Evolutionary conservation across 2,888 invertebrate genomes (phyloP), one percentile per base, ranked within the genome.

Genomic region (Yponomeuta evonymella): DNA sequence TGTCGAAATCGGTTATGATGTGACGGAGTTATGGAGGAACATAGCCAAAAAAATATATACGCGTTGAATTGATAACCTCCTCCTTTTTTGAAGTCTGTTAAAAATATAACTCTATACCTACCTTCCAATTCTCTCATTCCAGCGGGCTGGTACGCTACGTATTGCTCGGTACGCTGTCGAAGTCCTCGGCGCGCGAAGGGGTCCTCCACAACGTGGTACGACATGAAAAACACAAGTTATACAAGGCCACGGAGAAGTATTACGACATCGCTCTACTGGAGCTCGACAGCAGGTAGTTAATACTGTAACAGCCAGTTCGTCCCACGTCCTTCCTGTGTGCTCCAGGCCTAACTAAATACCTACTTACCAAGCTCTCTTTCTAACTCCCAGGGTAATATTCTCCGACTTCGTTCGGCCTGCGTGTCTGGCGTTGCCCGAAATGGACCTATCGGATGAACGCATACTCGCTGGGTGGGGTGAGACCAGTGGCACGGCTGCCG

Each of bases 241-340:
- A 71, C 65, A 64, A 15, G 30, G 29, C 63, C 15, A 64, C 12
- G 12, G 43, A 64, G 63, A 72, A 72, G 64, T 72, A 71, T 48
- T n/a, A 72, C 63, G 72, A 72, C 68, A 72, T 72, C n/a, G 72
- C 72, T 0, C 70, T 72, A 1, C 51, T 72, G 70, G 69, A 69
- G 58, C 68, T 72, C 2, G 71, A 72, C 23, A 62, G 64, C 33
- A 69, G 64, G 72, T 15, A 15, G 6, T 58, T 12, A 15, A 33
- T 33, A 33, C 2, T 33, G 23, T 23, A 23, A 23, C 23, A 23
- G 23, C 23, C 23, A 23, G 23, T 23, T 23, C 23, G 23, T 23
- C 36, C 5, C 36, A 36, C 36, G 36, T 36, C 51, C 51, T 12
- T 51, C 51, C 11, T 51, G 51, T 12, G 51, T 9, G 6, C 10